Base-by-base conservation (phyloP, 2,797 vertebrate species). In the Myotis pilosus region DNA sequence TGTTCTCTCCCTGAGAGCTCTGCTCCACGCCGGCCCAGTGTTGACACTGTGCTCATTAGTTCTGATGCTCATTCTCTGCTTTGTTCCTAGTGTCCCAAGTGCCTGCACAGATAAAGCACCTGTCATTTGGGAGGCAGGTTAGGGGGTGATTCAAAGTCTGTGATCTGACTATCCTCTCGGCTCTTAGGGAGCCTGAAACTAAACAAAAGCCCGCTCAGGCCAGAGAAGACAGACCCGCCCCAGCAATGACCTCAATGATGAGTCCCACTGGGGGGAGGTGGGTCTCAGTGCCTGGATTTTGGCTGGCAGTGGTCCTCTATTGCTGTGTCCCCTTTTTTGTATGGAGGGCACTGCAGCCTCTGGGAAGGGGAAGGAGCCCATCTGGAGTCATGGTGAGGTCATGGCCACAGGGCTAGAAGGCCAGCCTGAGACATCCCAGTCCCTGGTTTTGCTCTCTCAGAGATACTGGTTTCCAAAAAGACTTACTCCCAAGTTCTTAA, bases 381-480 rank as follows among this genome's bases (percentile, higher is more conserved):
- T 64, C 47, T 23, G 3, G 12, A 53, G 25, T 33, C 36, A 0
- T 1, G 2, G 2, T 3, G 1, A 33, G 68, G 22, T 51, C 78
- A 17, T 0, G 1, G 20, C 30, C 3, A 16, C 69, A 7, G 12
- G 12, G 53, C 60, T 28, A 17, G 38, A 57, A 55, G 13, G 20
- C 22, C 47, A 57, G 60, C 60, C n/a, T 11, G 62, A 66, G 83
- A 89, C 2, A 4, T 41, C 22, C 23, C 30, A 49, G 60, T 57
- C 64, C n/a, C 87, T 25, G 30, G 30, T 57, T 81, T 75, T 66
- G 22, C 41, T 60, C 8, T 72, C 83, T 83, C 44, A 87, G 51
- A 89, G 72, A 69, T 1, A 16, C 55, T 28, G 2, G 0, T 92
- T 79, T 94, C 66, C 49, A 28, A 16, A 16, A 3, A 44, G 64